Base-by-base conservation (phyloP, 2,888 invertebrate genomes). In the Spilarctia lutea region DNA sequence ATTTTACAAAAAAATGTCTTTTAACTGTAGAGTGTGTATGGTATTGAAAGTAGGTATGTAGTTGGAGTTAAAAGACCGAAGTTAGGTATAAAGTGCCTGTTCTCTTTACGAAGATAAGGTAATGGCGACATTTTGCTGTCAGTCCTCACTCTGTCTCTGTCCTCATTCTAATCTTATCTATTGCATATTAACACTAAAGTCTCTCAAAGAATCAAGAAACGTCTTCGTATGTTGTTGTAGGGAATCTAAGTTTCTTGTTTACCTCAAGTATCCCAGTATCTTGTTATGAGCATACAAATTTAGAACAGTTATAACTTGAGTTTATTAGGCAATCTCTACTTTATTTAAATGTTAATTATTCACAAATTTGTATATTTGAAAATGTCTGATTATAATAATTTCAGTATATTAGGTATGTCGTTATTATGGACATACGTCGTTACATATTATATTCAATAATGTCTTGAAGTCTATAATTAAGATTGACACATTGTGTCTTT, bases 271-370 rank as follows among this genome's bases (percentile, higher is more conserved):
- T 88, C 84, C 85, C 85, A 76, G 76, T 81, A 79, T 81, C 83
- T 83, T 85, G 81, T 79, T 81, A n/a, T 60, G 13, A n/a, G 60
- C 27, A 60, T 91, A 91, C 91, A 91, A 92, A 93, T 93, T 90
- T 88, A 89, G 85, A 89, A 90, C 88, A 92, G 92, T 92, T 91
- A 90, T 88, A 87, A 85, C 85, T 88, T 83, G 77, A 85, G 81
- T 83, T 85, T 85, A 86, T 89, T 87, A 90, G 88, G 88, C 88
- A 89, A 89, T 88, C 56, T 56, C 10, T n/a, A 56, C n/a, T n/a
- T 56, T 56, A 3, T 8, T n/a, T n/a, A 56, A n/a, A 24, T 56
- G n/a, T 24, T n/a, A n/a, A 10, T n/a, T 56, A 10, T 56, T 39
- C 24, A n/a, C 56, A n/a, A 56, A 24, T 11, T 56, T n/a, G 11